These are phyloP conservation scores for Armadillidium nasatum DNA, from an alignment of 1,140 invertebrate genomes.

Conservation along the genomic window DNA sequence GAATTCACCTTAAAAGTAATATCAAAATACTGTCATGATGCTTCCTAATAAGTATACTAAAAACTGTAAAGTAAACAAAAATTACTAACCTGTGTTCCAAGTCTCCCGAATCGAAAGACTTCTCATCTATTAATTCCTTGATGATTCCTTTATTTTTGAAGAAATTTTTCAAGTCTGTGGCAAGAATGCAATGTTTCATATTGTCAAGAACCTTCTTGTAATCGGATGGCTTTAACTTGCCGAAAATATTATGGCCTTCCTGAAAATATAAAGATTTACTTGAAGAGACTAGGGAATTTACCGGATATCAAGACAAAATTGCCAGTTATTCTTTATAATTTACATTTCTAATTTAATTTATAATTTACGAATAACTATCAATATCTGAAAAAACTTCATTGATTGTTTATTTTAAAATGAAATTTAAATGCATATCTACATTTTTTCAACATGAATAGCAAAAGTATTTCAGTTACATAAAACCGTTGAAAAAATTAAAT, in stretches of 20 bases:
- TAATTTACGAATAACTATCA: background rate
- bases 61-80: no score
- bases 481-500: no score
- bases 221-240: conserved; percentile 66
- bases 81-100: no score
- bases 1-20: no score
- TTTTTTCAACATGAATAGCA: no score
- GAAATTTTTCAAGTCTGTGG: conserved; percentile 74
- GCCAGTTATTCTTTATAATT: background rate
- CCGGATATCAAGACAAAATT: no score
- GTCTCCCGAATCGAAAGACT: no score
- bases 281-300: conserved; percentile 10
- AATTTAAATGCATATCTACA: no score
- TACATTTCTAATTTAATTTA: background rate
- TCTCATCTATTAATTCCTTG: no score
- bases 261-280: conserved; percentile 50
- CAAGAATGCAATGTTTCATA: conserved; percentile 75
- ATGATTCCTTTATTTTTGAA: conserved; percentile 72
- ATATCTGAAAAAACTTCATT: background rate
- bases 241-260: conserved; percentile 78
- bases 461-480: no score
- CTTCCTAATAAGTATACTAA: no score
- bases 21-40: no score
- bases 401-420: background rate
- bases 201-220: conserved; percentile 68